Conservation (phyloP, 2,113 vertebrate species). For the Lepus americanus region DNA sequence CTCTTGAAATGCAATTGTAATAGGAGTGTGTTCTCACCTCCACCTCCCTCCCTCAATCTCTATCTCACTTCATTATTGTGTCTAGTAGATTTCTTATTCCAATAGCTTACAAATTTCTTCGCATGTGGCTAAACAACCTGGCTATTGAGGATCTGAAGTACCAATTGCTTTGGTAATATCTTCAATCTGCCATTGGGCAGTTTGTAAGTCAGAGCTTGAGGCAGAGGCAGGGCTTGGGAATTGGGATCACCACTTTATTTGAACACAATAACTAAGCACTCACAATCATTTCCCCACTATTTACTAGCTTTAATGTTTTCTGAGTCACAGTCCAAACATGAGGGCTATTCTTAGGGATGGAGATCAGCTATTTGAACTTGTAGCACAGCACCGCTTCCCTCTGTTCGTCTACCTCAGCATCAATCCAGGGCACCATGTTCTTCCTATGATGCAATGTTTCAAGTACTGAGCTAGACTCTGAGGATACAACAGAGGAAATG, state of each 20-base stretch:
- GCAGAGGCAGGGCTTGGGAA: not conserved
- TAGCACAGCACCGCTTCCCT: not conserved
- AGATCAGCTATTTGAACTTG: constrained; percentile 15
- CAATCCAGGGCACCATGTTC: not conserved
- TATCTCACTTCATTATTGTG: not conserved
- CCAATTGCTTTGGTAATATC: not conserved
- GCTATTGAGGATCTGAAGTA: not conserved
- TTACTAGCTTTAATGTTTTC: not conserved
- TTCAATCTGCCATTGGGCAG: not conserved
- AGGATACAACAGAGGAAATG: not conserved
- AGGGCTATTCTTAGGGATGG: not conserved
- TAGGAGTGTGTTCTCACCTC: not conserved
- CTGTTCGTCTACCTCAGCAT: not conserved
- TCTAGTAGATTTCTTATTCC: not conserved
- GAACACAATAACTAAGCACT: not conserved
- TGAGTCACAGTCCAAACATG: not conserved
- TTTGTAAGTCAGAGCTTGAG: not conserved
- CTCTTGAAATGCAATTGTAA: constrained; percentile 15
- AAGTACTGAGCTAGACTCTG: not conserved
- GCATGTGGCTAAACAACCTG: not conserved
- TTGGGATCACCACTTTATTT: not conserved
- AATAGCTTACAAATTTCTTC: not conserved
- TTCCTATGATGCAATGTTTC: not conserved
- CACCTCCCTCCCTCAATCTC: not conserved
- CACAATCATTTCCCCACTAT: not conserved